phyloP scores from a whole-genome alignment of 92 coral and sea anemone species.

The Paramuricea clavata region DNA sequence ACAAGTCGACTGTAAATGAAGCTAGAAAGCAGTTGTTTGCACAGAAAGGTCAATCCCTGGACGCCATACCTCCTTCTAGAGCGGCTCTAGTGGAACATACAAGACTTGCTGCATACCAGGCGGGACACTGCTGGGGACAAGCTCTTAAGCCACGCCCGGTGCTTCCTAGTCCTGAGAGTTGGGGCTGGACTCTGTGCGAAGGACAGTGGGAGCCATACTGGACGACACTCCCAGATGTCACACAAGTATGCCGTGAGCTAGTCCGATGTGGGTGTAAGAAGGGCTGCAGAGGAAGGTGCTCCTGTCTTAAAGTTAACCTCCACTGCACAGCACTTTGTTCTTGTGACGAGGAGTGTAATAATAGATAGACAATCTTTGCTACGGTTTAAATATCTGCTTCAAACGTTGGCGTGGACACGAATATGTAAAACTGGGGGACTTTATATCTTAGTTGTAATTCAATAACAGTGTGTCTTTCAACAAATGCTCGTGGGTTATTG shows the following conservation, averaged over 20 bases:
- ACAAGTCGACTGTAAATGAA: conserved; percentile 48
- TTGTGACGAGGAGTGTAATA: no score
- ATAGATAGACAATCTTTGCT: not conserved
- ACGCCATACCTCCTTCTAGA: conserved; percentile 66
- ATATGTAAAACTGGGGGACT: no score
- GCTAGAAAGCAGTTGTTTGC: conserved; percentile 72
- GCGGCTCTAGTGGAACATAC: conserved; percentile 43
- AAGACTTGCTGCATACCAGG: conserved; percentile 47
- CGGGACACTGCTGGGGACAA: conserved; percentile 48
- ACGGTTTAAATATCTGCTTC: conserved; percentile 1
- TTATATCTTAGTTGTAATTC: not conserved
- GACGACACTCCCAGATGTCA: conserved; percentile 55
- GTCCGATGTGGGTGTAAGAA: conserved; percentile 59
- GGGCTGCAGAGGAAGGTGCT: conserved; percentile 64
- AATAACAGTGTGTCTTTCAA: no score
- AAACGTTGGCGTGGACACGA: not conserved
- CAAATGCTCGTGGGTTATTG: no score
- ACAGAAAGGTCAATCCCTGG: conserved; percentile 63
- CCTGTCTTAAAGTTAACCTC: conserved; percentile 56
- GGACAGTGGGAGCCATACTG: conserved; percentile 51
- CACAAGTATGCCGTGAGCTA: conserved; percentile 57
- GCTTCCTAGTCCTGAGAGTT: conserved; percentile 36
- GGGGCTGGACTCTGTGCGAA: conserved; percentile 50
- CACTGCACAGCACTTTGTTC: no score
- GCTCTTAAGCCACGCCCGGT: not conserved